Evolutionary conservation across 2,797 vertebrate species (phyloP).

Genomic region (Myripristis murdjan): DNA sequence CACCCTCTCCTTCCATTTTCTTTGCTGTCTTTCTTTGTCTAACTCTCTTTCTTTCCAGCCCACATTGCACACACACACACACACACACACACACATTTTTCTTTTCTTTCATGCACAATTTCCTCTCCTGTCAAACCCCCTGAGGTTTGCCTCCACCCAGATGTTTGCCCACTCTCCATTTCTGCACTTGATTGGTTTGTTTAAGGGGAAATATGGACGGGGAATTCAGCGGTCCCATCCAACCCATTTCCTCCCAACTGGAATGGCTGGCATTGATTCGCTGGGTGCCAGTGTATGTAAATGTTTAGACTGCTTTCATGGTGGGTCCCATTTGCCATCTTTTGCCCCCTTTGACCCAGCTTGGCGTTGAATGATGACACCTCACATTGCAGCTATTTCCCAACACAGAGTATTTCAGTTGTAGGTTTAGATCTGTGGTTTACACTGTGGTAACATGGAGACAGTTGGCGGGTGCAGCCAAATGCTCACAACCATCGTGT

Average conservation of each 20-base stretch:
- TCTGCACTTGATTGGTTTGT: slow-evolving; percentile 75
- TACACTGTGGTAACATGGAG: slow-evolving; percentile 33
- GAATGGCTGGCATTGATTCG: slow-evolving; percentile 60
- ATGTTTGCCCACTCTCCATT: slow-evolving; percentile 72
- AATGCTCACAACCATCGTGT: slow-evolving; percentile 49
- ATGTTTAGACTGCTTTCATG: slow-evolving; percentile 59
- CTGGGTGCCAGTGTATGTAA: slow-evolving; percentile 55
- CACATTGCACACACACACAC: slow-evolving; percentile 10
- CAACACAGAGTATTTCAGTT: slow-evolving; percentile 53
- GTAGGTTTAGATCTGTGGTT: slow-evolving; percentile 41
- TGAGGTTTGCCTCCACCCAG: slow-evolving; percentile 68
- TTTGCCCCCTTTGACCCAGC: slow-evolving; percentile 35
- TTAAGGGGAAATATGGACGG: slow-evolving; percentile 69
- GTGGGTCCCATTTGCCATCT: neutral
- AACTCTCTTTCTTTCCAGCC: too few species aligned
- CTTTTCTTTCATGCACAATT: slow-evolving; percentile 52
- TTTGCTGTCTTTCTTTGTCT: neutral
- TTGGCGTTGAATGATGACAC: slow-evolving; percentile 18
- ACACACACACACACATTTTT: slow-evolving; percentile 30
- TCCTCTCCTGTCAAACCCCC: slow-evolving; percentile 49
- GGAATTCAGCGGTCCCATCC: slow-evolving; percentile 66
- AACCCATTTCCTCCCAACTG: slow-evolving; percentile 57
- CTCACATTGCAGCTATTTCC: slow-evolving; percentile 35
- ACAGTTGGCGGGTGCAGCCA: slow-evolving; percentile 20
- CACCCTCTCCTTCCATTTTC: slow-evolving; percentile 12